These are phyloP conservation scores for Bombus vancouverensis DNA, from an alignment of 1,140 invertebrate species.

Conservation along the genomic window DNA sequence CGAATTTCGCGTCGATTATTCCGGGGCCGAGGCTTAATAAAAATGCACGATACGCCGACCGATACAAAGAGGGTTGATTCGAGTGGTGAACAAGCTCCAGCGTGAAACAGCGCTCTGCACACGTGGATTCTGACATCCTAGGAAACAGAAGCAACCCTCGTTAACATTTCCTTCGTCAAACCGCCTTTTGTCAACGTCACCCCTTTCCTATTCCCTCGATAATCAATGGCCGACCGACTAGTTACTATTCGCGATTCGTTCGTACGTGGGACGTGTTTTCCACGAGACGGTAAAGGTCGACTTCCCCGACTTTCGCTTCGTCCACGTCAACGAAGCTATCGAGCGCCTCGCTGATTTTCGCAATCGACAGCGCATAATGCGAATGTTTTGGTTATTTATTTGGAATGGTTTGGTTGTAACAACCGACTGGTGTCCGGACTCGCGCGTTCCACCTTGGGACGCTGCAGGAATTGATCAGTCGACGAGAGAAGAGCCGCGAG, in stretches of 20 bases:
- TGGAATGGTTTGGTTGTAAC: conserved; percentile 23
- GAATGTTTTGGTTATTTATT: neutral
- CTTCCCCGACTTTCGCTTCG: neutral
- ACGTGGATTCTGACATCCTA: conserved; percentile 58
- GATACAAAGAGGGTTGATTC: conserved; percentile 56
- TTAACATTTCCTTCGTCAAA: conserved; percentile 66
- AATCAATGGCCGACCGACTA: conserved; percentile 26
- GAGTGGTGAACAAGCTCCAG: neutral
- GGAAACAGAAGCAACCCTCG: conserved; percentile 64
- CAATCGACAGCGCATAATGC: neutral
- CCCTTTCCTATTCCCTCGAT: conserved; percentile 44
- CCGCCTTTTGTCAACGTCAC: conserved; percentile 61
- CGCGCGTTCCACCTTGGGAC: neutral
- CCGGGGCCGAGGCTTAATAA: conserved; percentile 59
- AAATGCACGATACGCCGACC: conserved; percentile 59
- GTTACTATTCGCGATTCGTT: conserved; percentile 25
- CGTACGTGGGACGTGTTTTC: neutral
- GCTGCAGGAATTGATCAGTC: conserved; percentile 43
- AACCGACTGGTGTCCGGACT: conserved; percentile 25
- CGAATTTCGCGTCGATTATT: conserved; percentile 65
- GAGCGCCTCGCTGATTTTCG: neutral
- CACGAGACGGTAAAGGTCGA: conserved; percentile 9
- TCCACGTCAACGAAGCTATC: too few species aligned
- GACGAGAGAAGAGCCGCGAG: neutral
- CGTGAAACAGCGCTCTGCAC: neutral